These are phyloP conservation scores for Andrena flavipes DNA, from an alignment of 2,888 invertebrate genomes.

Conservation along the genomic window DNA sequence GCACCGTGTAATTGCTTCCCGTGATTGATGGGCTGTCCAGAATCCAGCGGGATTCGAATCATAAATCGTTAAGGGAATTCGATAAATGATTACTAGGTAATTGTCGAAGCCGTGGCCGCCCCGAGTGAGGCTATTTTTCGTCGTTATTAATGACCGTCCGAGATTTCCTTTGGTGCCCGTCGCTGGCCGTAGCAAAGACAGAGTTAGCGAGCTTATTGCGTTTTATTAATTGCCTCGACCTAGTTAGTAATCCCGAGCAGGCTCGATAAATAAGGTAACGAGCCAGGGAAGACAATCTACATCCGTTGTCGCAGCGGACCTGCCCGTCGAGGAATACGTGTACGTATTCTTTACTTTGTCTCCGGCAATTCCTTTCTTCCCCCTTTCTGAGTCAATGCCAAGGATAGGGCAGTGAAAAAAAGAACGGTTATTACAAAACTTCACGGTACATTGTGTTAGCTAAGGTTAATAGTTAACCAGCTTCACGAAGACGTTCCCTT, in stretches of 20 bases:
- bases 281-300: conserved; percentile 24
- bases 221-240: conserved; percentile 72
- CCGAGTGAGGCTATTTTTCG: conserved; percentile 28
- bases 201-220: conserved; percentile 64
- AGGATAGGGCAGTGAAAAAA: conserved; percentile 3
- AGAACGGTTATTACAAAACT: conserved; percentile 17
- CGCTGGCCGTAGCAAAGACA: conserved; percentile 41
- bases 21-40: conserved; percentile 30
- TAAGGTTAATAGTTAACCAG: conserved; percentile 14
- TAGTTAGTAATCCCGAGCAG: conserved; percentile 58
- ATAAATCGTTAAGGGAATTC: conserved; percentile 41
- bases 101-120: conserved; percentile 24
- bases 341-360: not conserved
- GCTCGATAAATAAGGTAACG: conserved; percentile 60
- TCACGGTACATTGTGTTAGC: conserved; percentile 16
- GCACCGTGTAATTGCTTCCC: conserved; percentile 21
- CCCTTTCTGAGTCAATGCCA: not conserved
- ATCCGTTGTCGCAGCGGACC: conserved; percentile 1
- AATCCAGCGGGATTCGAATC: conserved; percentile 25
- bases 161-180: conserved; percentile 26
- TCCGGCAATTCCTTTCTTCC: not conserved
- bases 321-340: not conserved
- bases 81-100: conserved; percentile 48
- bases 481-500: not conserved
- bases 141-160: conserved; percentile 48